Conservation (phyloP, 2,888 invertebrate species). For the Homarus gammarus region DNA sequence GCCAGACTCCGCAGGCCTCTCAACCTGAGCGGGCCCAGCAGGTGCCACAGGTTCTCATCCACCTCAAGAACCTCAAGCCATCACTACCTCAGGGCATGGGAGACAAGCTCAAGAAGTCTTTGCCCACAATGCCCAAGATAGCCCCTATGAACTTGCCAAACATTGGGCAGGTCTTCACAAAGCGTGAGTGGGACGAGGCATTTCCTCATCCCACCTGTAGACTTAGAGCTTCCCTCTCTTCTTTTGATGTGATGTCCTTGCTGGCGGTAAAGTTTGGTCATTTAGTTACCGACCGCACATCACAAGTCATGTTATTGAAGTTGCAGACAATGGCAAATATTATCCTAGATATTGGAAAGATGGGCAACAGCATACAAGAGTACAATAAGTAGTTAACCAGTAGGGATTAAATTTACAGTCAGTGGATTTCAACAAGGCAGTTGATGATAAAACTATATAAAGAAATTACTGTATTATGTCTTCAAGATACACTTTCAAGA, state of each 20-base stretch:
- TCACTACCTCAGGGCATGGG: constrained; percentile 40
- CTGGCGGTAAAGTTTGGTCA: background rate
- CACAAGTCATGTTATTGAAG: background rate
- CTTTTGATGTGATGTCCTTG: background rate
- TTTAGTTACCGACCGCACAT: background rate
- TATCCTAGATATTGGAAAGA: background rate
- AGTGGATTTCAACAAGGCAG: no score
- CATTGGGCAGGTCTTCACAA: constrained; percentile 50
- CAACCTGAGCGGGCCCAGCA: constrained; percentile 30
- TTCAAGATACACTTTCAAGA: no score
- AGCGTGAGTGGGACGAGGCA: constrained; percentile 62
- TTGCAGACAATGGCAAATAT: background rate
- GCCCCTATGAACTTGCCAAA: constrained; percentile 50
- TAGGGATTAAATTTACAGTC: no score
- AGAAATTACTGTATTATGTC: no score
- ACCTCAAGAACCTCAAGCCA: constrained; percentile 60
- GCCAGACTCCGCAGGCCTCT: constrained; percentile 15
- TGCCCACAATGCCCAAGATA: constrained; percentile 63
- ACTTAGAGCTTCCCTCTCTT: background rate
- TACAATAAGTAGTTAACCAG: no score
- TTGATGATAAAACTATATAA: no score
- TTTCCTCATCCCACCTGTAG: constrained; percentile 51
- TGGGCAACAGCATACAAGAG: no score
- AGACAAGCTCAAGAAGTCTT: constrained; percentile 36
- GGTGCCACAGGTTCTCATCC: constrained; percentile 57